phyloP scores from a whole-genome alignment of 2,888 invertebrate genomes.

The Odontomyia ornata region DNA sequence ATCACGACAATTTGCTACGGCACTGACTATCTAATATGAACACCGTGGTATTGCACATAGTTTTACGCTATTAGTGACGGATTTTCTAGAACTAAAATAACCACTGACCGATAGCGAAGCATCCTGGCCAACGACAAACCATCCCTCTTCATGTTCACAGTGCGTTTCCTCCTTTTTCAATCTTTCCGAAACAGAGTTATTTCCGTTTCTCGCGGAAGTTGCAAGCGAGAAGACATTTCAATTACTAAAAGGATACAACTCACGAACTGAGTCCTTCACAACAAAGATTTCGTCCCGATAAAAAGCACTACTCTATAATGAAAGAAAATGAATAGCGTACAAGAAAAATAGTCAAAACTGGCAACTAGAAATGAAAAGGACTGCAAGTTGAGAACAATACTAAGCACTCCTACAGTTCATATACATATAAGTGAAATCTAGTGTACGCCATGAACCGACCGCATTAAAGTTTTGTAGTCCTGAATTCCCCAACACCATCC shows the following conservation, averaged over 20 bases:
- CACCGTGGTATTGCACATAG: slow-evolving; percentile 22
- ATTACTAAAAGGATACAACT: slow-evolving; percentile 25
- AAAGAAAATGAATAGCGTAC: neutral
- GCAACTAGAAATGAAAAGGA: slow-evolving; percentile 9
- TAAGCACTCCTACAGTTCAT: neutral
- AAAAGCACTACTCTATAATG: slow-evolving; percentile 17
- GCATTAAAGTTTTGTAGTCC: slow-evolving; percentile 17
- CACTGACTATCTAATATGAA: slow-evolving; percentile 25
- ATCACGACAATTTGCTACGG: slow-evolving; percentile 8
- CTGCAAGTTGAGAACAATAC: slow-evolving; percentile 21
- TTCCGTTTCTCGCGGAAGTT: slow-evolving; percentile 13
- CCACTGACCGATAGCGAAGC: neutral
- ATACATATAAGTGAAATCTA: neutral
- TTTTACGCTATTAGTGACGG: neutral
- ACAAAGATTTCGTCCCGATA: neutral
- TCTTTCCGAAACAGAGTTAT: neutral
- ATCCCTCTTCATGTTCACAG: neutral
- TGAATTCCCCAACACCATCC: neutral
- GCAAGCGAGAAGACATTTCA: slow-evolving; percentile 32
- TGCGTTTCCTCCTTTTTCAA: neutral
- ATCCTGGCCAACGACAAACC: neutral
- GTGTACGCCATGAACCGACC: slow-evolving; percentile 9
- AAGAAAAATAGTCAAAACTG: slow-evolving; percentile 8
- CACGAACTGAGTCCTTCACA: neutral
- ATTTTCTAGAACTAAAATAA: slow-evolving; percentile 1